A percentile compares a stretch with the other conserved stretches of the same genome.
Conservation (phyloP, 2,113 vertebrate species). For the Sander vitreus region DNA sequence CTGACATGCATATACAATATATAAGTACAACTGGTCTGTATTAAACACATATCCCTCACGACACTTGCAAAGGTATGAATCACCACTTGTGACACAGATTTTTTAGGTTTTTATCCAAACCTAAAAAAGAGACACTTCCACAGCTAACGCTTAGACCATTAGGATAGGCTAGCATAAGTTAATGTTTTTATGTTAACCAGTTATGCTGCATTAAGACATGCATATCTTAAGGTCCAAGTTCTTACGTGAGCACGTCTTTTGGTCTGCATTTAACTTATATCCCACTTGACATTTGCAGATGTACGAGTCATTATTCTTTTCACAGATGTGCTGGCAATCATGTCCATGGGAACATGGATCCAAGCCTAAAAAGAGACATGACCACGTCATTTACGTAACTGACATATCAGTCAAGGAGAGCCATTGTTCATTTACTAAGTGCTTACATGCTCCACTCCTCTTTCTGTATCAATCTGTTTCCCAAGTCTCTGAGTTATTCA, state of each 20-base stretch:
- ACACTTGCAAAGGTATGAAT: constrained; percentile 81
- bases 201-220: background rate
- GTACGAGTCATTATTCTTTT: constrained; percentile 60
- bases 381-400: constrained; percentile 1
- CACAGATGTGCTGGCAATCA: constrained; percentile 83
- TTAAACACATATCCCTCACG: constrained; percentile 84
- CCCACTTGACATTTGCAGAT: constrained; percentile 80
- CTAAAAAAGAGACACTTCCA: constrained; percentile 62
- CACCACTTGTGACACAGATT: constrained; percentile 72
- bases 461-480: background rate
- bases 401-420: background rate
- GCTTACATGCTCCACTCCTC: background rate
- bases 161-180: background rate
- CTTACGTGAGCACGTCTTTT: constrained; percentile 81
- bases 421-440: background rate
- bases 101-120: too few relatives aligned
- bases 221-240: background rate
- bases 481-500: background rate
- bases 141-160: background rate
- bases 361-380: constrained; percentile 66
- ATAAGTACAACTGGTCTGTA: constrained; percentile 65
- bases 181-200: background rate
- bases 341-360: constrained; percentile 73
- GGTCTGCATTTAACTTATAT: constrained; percentile 82
- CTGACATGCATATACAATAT: background rate